Conservation (phyloP, 1,140 invertebrate genomes). For the Drosophila sproati region DNA sequence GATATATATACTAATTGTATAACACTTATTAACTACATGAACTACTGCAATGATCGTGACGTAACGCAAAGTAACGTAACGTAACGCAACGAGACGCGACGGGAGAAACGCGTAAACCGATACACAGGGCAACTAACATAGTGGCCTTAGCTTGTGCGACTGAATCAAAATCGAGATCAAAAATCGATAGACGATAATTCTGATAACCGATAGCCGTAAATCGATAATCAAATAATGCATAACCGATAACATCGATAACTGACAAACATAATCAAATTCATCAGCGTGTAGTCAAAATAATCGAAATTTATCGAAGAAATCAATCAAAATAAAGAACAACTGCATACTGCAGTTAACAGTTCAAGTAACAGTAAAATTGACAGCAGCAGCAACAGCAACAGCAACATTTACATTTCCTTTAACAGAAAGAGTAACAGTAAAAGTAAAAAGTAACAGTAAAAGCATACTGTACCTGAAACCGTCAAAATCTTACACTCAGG, state of each 20-base stretch:
- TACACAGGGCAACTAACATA: constrained; percentile 70
- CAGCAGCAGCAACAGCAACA: constrained; percentile 1
- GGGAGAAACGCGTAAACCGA: constrained; percentile 43
- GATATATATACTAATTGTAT: constrained; percentile 62
- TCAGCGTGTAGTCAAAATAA: constrained; percentile 38
- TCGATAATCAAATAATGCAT: constrained; percentile 16
- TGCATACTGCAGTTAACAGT: constrained; percentile 12
- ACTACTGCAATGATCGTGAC: constrained; percentile 49
- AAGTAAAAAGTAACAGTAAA: not conserved
- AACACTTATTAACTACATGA: constrained; percentile 67
- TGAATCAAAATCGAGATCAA: constrained; percentile 59
- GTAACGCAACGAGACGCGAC: not conserved
- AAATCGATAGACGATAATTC: constrained; percentile 25
- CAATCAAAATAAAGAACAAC: constrained; percentile 15
- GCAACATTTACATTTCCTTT: constrained; percentile 4
- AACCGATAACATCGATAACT: constrained; percentile 7
- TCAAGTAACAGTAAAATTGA: constrained; percentile 13
- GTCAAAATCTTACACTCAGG: constrained; percentile 17
- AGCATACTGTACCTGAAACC: not conserved
- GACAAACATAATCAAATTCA: constrained; percentile 55
- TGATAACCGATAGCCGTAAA: constrained; percentile 2
- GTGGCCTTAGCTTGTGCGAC: constrained; percentile 80
- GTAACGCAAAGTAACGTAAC: constrained; percentile 13
- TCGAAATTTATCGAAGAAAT: constrained; percentile 14
- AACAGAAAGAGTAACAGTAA: constrained; percentile 11